Evolutionary conservation across 2,797 vertebrate genomes (phyloP).

Genomic region (Gadopsis bispinosus): DNA sequence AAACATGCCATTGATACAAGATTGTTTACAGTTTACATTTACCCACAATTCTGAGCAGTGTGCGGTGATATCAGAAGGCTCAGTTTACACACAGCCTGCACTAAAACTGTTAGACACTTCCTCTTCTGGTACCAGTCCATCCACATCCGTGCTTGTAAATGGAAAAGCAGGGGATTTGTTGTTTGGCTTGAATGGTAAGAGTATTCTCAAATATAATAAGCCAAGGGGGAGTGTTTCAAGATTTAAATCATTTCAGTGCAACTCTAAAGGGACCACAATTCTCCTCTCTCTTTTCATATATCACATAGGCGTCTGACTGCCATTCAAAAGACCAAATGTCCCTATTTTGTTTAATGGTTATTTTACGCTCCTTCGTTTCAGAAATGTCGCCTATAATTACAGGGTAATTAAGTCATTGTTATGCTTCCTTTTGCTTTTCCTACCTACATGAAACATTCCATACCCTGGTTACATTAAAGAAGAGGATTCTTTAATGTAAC

Average conservation of each 20-base stretch:
- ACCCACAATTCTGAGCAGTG: slow-evolving; percentile 63
- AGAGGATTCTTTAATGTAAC: too few relatives aligned
- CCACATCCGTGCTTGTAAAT: background rate
- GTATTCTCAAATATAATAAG: background rate
- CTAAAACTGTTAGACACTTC: slow-evolving; percentile 18
- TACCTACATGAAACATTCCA: too few relatives aligned
- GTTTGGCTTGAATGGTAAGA: background rate
- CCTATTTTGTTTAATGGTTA: slow-evolving; percentile 5
- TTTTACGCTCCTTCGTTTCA: slow-evolving; percentile 9
- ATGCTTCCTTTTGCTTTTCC: background rate
- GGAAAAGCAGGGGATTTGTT: background rate
- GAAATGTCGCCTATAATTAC: background rate
- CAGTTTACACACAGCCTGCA: slow-evolving; percentile 38
- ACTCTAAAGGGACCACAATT: background rate
- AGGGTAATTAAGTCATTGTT: slow-evolving; percentile 11
- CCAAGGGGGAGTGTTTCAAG: background rate
- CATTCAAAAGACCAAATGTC: background rate
- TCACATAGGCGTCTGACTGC: background rate
- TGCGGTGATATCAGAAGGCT: slow-evolving; percentile 43
- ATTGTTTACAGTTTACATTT: slow-evolving; percentile 71
- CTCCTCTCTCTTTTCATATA: too few relatives aligned
- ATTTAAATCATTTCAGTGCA: background rate
- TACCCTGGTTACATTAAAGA: too few relatives aligned
- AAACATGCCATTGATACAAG: slow-evolving; percentile 75
- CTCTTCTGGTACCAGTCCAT: background rate